phyloP scores from a whole-genome alignment of 2,797 vertebrate species.

The Labroides dimidiatus region DNA sequence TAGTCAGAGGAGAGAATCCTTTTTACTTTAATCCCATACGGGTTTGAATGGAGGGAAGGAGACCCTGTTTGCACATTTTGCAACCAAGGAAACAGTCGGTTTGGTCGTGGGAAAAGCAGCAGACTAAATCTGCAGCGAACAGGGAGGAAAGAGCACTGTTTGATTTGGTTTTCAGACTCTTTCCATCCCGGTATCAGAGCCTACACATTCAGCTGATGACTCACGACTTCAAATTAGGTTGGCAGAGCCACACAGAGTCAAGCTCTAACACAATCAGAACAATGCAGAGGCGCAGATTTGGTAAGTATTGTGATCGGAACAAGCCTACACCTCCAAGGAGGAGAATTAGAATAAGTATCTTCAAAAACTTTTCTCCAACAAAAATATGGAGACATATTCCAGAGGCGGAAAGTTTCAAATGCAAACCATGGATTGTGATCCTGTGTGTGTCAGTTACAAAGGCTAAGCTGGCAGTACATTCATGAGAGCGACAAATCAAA shows the following conservation, averaged over 20 bases:
- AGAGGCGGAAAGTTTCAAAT: too few relatives aligned
- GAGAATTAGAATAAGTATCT: too few relatives aligned
- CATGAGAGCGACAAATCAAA: too few relatives aligned
- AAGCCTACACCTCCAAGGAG: not conserved
- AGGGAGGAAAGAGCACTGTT: not conserved
- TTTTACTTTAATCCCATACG: conserved; percentile 79
- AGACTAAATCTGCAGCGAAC: conserved; percentile 11
- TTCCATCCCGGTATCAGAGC: not conserved
- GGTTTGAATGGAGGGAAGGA: conserved; percentile 62
- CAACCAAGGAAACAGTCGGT: conserved; percentile 39
- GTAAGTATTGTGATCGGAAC: conserved; percentile 6
- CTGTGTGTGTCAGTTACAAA: too few relatives aligned
- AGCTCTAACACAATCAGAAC: not conserved
- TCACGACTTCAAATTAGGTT: not conserved
- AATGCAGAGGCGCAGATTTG: not conserved
- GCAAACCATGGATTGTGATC: too few relatives aligned
- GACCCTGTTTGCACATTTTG: conserved; percentile 5
- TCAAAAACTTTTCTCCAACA: too few relatives aligned
- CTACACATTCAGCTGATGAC: not conserved
- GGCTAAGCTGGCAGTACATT: too few relatives aligned
- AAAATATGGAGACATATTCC: too few relatives aligned
- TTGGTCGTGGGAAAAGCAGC: conserved; percentile 6
- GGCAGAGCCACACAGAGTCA: not conserved
- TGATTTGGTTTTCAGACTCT: not conserved
- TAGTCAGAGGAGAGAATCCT: conserved; percentile 73